Evolutionary conservation across 1,140 invertebrate species (phyloP).

Genomic region (Drosophila punjabiensis): DNA sequence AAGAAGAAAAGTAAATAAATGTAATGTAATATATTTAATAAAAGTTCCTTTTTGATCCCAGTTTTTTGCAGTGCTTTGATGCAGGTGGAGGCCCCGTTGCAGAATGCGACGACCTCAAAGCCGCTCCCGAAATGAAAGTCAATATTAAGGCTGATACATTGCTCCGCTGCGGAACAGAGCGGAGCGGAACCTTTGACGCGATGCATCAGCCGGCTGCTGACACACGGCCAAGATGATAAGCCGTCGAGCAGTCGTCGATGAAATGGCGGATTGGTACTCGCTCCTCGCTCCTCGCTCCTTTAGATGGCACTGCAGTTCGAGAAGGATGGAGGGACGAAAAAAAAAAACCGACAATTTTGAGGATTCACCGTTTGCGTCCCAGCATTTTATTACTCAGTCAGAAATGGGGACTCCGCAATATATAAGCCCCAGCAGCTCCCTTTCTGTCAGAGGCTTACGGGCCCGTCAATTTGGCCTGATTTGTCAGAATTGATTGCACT

Average conservation of each 20-base stretch:
- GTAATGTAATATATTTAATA: not conserved
- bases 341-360: not conserved
- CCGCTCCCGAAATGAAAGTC: conserved; percentile 73
- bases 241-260: conserved; percentile 68
- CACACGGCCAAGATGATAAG: conserved; percentile 75
- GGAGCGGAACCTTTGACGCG: conserved; percentile 54
- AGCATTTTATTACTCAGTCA: conserved; percentile 48
- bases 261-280: conserved; percentile 44
- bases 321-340: not conserved
- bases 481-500: conserved; percentile 70
- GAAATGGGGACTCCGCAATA: conserved; percentile 17
- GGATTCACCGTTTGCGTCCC: conserved; percentile 20
- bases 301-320: conserved; percentile 7
- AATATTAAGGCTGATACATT: conserved; percentile 81
- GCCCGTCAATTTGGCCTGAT: conserved; percentile 52
- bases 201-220: conserved; percentile 65
- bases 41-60: accelerated
- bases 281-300: not conserved
- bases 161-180: conserved; percentile 33
- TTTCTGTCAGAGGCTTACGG: conserved; percentile 28
- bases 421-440: not conserved
- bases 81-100: not conserved
- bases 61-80: conserved; percentile 1
- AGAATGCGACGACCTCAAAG: conserved; percentile 74
- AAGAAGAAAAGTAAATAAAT: not conserved